Base-by-base conservation (phyloP, 2,113 vertebrate genomes). In the Genyomyrus donnyi region DNA sequence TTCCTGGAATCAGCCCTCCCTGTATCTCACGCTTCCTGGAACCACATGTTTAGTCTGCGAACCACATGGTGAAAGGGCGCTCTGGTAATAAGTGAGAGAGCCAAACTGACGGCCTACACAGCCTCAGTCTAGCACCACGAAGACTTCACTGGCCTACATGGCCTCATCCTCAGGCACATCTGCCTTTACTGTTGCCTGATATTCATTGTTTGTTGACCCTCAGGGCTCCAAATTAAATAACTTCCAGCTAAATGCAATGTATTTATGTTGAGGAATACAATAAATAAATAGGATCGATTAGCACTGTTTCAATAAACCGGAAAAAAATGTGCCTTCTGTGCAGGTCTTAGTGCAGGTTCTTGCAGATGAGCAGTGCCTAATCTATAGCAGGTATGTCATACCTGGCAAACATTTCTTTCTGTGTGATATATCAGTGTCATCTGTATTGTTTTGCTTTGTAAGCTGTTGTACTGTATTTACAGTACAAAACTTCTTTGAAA, bases 1-100 rank as follows among this genome's bases (percentile, higher is more conserved):
- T 96, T 96, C 96, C 95, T 92, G 94, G 96, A 96, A 96, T 91
- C 93, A 94, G 94, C 93, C 94, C 94, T 96, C 95, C 93, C 93
- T 91, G 94, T 94, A 95, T 91, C 92, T 91, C 92, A 84, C 92
- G 91, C 94, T 96, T 95, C 95, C 95, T 92, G 94, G 95, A 96
- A 96, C 94, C 93, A 91, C 92, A 94, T 93, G 93, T 93, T 91
- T 94, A 93, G 96, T 96, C 95, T 93, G 90, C 93, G 95, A 96
- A 96, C 94, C 94, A 80, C 90, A 94, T 94, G 95, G 95, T 95
- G 50, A 53, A 52, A 87, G 85, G 85, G 85, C 27, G 85, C 49
- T 56, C 45, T 27, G 84, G 84, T 50, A 86, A 50, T 53, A 17
- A 35, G 49, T 53, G 49, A 53, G 24, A 50, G 49, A 87, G 27